Evolutionary conservation across 2,888 invertebrate species (phyloP).

Genomic region (Sepioteuthis lessoniana): DNA sequence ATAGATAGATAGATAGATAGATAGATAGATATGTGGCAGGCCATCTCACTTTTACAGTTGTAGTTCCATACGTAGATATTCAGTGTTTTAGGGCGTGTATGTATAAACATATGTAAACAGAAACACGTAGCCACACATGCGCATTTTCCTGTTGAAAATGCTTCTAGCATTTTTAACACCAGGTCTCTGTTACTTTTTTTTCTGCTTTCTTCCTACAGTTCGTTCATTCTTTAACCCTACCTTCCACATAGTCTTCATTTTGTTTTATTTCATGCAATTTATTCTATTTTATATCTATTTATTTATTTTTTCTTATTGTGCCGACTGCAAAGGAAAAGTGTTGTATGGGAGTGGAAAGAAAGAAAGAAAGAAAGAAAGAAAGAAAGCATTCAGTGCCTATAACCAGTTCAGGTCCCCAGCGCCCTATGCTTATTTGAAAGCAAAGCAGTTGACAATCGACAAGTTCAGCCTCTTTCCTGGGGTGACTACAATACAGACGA

Average conservation of each 20-base stretch:
- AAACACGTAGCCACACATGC: not conserved
- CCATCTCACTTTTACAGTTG: too few relatives aligned
- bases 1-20: too few relatives aligned
- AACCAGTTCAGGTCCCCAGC: not conserved
- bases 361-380: too few relatives aligned
- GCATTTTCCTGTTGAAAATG: not conserved
- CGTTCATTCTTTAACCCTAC: too few relatives aligned
- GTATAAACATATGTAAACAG: not conserved
- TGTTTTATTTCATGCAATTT: too few relatives aligned
- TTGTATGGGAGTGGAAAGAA: too few relatives aligned
- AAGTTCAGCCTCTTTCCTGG: not conserved
- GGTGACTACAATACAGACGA: not conserved
- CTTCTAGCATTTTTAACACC: not conserved
- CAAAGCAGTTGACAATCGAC: not conserved
- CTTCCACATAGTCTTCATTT: too few relatives aligned
- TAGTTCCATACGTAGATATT: too few relatives aligned
- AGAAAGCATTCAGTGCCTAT: not conserved
- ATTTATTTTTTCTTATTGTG: not conserved
- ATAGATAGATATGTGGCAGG: too few relatives aligned
- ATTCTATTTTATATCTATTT: too few relatives aligned
- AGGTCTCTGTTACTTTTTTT: too few relatives aligned
- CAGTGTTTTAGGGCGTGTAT: not conserved
- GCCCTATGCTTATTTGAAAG: slow-evolving; percentile 1
- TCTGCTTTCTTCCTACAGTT: too few relatives aligned
- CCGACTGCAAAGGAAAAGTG: not conserved